These are phyloP conservation scores for Rhopilema esculentum DNA, from an alignment of 30 jellyfish, hydroid and myxozoan genomes.

Conservation along the genomic window DNA sequence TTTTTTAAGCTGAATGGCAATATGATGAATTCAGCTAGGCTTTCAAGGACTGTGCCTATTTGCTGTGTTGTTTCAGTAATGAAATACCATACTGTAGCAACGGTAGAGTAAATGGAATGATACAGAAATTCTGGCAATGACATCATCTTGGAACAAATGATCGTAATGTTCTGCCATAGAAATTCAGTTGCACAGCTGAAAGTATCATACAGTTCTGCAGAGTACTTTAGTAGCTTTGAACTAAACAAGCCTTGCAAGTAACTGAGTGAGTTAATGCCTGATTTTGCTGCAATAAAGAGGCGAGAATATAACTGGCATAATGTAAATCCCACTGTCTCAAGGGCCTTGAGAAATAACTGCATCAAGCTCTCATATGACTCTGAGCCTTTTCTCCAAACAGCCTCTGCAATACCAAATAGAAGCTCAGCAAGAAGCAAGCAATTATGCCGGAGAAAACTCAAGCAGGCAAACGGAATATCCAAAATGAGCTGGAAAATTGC, in stretches of 20 bases:
- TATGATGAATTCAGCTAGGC: constrained; percentile 33
- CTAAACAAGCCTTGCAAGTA: neutral
- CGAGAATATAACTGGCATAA: neutral
- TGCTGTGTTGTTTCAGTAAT: neutral
- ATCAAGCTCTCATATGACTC: neutral
- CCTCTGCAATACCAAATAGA: neutral
- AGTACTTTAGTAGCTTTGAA: neutral
- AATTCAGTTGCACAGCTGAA: neutral
- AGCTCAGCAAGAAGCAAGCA: neutral
- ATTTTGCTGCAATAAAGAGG: neutral
- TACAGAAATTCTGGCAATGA: neutral
- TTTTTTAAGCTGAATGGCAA: constrained; percentile 55
- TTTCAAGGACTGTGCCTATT: neutral
- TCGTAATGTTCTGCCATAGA: neutral
- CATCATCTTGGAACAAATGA: neutral
- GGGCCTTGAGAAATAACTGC: neutral
- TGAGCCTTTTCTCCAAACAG: neutral
- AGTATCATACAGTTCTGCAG: neutral
- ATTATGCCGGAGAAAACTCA: neutral
- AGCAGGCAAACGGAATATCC: neutral
- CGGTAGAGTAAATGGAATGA: neutral
- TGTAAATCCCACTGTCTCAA: neutral
- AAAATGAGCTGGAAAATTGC: neutral
- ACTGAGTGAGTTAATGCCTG: neutral
- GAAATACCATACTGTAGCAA: neutral